Base-by-base conservation (phyloP, 1,140 invertebrate genomes). In the Papilio polytes region DNA sequence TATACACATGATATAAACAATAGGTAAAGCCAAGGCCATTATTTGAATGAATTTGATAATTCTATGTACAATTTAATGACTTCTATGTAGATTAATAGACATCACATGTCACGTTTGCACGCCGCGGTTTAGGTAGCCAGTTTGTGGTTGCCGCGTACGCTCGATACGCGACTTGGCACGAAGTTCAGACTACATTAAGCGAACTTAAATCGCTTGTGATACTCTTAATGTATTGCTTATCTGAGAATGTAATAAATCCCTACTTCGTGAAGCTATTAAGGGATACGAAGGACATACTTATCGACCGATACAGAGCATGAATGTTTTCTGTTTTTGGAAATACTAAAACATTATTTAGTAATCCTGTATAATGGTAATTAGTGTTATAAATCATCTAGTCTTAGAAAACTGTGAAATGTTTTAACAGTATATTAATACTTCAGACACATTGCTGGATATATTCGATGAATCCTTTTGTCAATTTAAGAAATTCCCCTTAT, bases 41-140 rank as follows among this genome's bases (percentile, higher is more conserved):
- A 70, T 70, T 70, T 15, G 31, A 70, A 12, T 31, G 3, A 70
- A 70, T 15, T 70, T 31, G 8, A 18, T 6, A 70, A 12, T 31
- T 70, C 3, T 36, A 36, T 70, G 12, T 31, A 31, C 12, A 22
- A 22, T 63, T 63, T 70, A 12, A 70, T 26, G 63, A 70, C 13
- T 70, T 70, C 12, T 13, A 70, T 70, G 22, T 70, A 70, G 63
- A 20, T 51, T 76, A 83, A 86, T 88, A 48, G 85, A 84, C 72
- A 82, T 83, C 84, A 86, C 80, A 82, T 88, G 85, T 87, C 82
- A 78, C 80, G 84, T 82, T 87, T 90, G 83, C 86, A 85, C 48
- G 59, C 10, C 81, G 82, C 80, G 78, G 63, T 73, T 36, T 70
- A 72, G 31, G 77, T 80, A 79, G 70, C 77, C 15, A 73, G 41